Conservation (phyloP, 2,888 invertebrate genomes). For the Lysandra bellargus region DNA sequence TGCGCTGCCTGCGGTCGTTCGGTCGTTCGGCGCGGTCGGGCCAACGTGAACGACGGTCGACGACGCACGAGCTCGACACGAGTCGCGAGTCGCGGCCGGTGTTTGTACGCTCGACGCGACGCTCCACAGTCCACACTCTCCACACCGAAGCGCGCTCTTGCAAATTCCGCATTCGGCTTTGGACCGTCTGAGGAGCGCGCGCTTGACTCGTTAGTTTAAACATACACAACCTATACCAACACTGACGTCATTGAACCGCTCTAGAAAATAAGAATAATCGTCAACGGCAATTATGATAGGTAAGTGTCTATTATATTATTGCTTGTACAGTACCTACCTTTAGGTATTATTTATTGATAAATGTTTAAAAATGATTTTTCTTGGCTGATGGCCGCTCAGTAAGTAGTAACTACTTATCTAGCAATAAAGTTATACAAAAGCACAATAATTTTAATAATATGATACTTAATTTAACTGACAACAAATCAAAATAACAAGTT, state of each 20-base stretch:
- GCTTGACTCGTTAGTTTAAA: slow-evolving; percentile 51
- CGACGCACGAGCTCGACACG: neutral
- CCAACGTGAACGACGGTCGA: neutral
- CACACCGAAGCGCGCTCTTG: slow-evolving; percentile 42
- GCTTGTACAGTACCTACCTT: neutral
- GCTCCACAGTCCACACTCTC: slow-evolving; percentile 33
- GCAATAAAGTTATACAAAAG: neutral
- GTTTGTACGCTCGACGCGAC: slow-evolving; percentile 6
- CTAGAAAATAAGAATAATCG: slow-evolving; percentile 54
- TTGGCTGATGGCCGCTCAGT: neutral
- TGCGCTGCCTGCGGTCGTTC: slow-evolving; percentile 14
- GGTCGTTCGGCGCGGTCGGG: neutral
- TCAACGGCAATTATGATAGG: slow-evolving; percentile 70
- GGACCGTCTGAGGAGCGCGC: slow-evolving; percentile 64
- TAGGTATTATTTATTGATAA: neutral
- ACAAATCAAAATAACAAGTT: too few relatives aligned
- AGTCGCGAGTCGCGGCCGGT: neutral
- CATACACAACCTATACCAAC: slow-evolving; percentile 77
- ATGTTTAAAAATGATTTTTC: neutral
- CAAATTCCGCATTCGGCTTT: slow-evolving; percentile 67
- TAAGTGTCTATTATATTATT: slow-evolving; percentile 50
- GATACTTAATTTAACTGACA: neutral
- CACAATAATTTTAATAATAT: neutral
- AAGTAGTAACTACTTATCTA: neutral
- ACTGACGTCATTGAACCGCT: slow-evolving; percentile 69